These are phyloP conservation scores for Coptodon rendalli DNA, from an alignment of 2,113 vertebrate genomes.

Conservation along the genomic window DNA sequence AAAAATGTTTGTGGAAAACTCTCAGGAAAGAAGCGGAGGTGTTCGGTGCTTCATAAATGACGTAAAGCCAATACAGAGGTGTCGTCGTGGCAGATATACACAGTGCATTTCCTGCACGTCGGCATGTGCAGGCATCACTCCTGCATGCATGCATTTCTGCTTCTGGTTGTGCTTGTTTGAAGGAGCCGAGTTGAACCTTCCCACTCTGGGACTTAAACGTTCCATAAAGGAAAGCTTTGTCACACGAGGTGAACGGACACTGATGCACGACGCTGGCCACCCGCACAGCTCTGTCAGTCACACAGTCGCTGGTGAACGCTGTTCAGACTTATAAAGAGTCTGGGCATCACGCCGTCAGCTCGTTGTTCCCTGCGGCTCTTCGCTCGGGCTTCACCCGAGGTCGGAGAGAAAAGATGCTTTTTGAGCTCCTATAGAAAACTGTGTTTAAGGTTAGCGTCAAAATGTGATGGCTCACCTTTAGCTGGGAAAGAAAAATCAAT, in stretches of 20 bases:
- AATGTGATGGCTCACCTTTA: not conserved
- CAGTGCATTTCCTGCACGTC: not conserved
- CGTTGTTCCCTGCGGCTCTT: not conserved
- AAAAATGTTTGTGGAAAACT: not conserved
- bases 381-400: not conserved
- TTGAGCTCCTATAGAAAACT: not conserved
- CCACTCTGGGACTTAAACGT: not conserved
- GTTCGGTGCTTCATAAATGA: not conserved
- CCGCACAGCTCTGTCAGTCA: not conserved
- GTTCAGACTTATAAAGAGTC: not conserved
- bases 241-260: not conserved
- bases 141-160: not conserved
- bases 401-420: not conserved
- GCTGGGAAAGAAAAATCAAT: not conserved
- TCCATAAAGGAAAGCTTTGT: not conserved
- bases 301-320: not conserved
- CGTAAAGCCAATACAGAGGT: not conserved
- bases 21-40: not conserved
- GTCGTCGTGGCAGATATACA: not conserved
- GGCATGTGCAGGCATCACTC: not conserved
- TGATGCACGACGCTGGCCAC: rapidly evolving
- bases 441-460: not conserved
- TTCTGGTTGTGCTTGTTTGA: not conserved
- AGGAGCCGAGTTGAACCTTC: not conserved
- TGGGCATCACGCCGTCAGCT: not conserved